Percentiles rank a stretch among this genome's conserved stretches.
phyloP scores from a whole-genome alignment of 2,113 vertebrate genomes.

The Ophthalmolycus amberensis region DNA sequence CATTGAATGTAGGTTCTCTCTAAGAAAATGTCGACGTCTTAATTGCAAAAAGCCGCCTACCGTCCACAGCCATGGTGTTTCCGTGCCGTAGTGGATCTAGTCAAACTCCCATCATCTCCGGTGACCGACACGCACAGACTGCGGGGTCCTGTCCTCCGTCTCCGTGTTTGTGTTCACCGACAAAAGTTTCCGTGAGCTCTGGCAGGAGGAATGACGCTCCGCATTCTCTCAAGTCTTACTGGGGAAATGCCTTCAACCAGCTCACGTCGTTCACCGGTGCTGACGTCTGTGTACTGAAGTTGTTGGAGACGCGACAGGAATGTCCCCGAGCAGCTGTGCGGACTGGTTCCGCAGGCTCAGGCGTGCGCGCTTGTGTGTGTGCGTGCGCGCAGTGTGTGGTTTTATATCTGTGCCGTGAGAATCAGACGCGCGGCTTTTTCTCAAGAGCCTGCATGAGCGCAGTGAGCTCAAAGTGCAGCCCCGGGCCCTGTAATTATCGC shows the following conservation, averaged over 20 bases:
- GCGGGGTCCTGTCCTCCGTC: slow-evolving; percentile 2
- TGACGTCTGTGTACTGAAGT: slow-evolving; percentile 19
- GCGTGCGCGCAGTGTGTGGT: neutral
- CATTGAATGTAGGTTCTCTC: neutral
- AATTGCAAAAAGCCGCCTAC: slow-evolving; percentile 53
- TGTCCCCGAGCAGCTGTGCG: slow-evolving; percentile 47
- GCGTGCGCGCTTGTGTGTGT: neutral
- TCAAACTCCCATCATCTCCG: slow-evolving; percentile 60
- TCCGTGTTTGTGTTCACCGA: neutral
- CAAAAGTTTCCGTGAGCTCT: slow-evolving; percentile 59
- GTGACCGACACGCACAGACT: slow-evolving; percentile 24
- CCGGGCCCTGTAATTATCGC: slow-evolving; percentile 79
- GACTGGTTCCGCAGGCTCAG: slow-evolving; percentile 49
- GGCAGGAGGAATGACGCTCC: slow-evolving; percentile 18
- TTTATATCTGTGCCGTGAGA: slow-evolving; percentile 69
- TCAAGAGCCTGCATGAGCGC: slow-evolving; percentile 68
- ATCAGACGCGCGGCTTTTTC: slow-evolving; percentile 70
- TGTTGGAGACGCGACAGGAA: slow-evolving; percentile 43
- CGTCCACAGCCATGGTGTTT: slow-evolving; percentile 78
- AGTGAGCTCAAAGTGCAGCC: slow-evolving; percentile 77
- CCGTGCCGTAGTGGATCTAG: slow-evolving; percentile 35
- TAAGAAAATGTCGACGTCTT: too few species aligned
- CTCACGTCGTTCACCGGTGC: slow-evolving; percentile 5
- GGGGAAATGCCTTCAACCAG: slow-evolving; percentile 4
- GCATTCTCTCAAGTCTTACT: slow-evolving; percentile 17